Evolutionary conservation across 92 coral and sea anemone genomes (phyloP).

Genomic region (Porites rus): DNA sequence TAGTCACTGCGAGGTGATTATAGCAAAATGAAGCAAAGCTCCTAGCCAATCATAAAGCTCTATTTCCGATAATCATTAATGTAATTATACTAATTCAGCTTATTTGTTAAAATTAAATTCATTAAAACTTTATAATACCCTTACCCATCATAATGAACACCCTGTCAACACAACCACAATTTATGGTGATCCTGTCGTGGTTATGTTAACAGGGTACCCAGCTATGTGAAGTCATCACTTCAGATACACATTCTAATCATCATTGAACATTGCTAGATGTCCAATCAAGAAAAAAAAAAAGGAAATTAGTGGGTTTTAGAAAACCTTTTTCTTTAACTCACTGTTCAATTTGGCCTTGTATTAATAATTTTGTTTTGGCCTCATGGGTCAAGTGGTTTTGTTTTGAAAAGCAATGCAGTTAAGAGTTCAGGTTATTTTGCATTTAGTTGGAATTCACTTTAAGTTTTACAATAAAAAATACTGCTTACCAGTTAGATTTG

Average conservation of each 20-base stretch:
- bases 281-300: conserved; percentile 1
- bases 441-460: no score
- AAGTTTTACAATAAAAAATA: no score
- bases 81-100: no score
- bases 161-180: background rate
- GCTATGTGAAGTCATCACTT: background rate
- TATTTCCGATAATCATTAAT: no score
- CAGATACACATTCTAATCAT: background rate
- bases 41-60: no score
- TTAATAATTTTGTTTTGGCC: no score
- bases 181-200: background rate
- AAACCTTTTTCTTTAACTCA: background rate
- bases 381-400: no score
- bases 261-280: conserved; percentile 27
- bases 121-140: background rate
- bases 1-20: no score
- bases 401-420: no score
- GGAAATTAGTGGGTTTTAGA: background rate
- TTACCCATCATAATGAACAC: background rate
- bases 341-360: background rate
- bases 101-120: no score
- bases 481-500: conserved; percentile 27
- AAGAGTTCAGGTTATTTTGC: no score
- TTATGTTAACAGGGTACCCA: background rate
- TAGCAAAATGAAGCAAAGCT: no score